Conservation (phyloP, 2,888 invertebrate genomes). For the Adelphocoris suturalis region DNA sequence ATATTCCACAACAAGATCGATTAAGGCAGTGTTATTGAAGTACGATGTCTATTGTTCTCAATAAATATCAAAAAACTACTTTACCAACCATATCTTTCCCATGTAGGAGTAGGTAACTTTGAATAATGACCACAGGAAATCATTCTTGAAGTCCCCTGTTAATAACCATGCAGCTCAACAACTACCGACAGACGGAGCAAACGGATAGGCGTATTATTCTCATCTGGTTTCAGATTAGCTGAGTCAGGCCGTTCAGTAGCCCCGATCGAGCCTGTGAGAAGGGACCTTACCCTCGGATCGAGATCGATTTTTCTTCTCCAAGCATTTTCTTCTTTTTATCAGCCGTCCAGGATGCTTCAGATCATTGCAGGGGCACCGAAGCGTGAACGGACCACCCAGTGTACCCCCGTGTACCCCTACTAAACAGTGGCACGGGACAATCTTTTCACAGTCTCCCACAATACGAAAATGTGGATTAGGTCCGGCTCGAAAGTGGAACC, state of each 20-base stretch:
- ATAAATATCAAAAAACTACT: no score
- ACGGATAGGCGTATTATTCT: no score
- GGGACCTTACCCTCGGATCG: constrained; percentile 31
- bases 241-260: constrained; percentile 47
- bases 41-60: no score
- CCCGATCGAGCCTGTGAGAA: not conserved
- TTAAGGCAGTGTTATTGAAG: no score
- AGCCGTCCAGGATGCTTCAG: constrained; percentile 23
- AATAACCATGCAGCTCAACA: not conserved
- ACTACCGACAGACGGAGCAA: not conserved
- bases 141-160: not conserved
- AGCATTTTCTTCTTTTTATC: constrained; percentile 29
- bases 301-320: constrained; percentile 48
- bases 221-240: constrained; percentile 47
- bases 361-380: constrained; percentile 52
- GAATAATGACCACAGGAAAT: not conserved
- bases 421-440: constrained; percentile 62
- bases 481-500: not conserved
- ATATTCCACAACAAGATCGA: no score
- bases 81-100: no score
- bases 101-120: not conserved
- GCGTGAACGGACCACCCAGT: constrained; percentile 56
- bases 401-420: constrained; percentile 6
- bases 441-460: constrained; percentile 46
- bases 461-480: constrained; percentile 42